phyloP scores from a whole-genome alignment of 2,797 vertebrate genomes.

The Megalops cyprinoides region DNA sequence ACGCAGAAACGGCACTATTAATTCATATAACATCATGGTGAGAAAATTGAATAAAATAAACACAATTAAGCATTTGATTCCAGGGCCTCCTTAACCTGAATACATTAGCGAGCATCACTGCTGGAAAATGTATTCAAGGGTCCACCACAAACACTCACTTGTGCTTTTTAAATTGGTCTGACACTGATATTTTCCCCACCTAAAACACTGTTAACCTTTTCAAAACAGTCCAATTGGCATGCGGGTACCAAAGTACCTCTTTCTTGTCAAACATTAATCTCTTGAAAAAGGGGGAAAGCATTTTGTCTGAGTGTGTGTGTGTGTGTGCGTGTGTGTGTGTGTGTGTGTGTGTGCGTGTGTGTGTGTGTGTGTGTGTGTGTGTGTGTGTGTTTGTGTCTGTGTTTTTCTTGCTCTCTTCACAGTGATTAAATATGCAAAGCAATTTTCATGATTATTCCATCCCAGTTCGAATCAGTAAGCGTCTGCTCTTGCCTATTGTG shows the following conservation, averaged over 20 bases:
- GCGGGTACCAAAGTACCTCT: constrained; percentile 68
- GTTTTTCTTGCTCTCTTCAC: constrained; percentile 60
- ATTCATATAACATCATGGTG: constrained; percentile 70
- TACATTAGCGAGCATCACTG: constrained; percentile 8
- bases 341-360: background rate
- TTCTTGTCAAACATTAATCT: constrained; percentile 73
- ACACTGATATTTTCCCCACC: constrained; percentile 6
- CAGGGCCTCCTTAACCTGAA: constrained; percentile 55
- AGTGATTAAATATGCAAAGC: constrained; percentile 91
- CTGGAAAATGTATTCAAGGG: constrained; percentile 8
- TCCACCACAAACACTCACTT: background rate
- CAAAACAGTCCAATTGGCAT: constrained; percentile 43
- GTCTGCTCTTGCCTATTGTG: constrained; percentile 76
- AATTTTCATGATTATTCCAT: constrained; percentile 84
- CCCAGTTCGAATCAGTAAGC: constrained; percentile 82
- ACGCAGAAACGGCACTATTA: constrained; percentile 45
- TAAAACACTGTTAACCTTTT: constrained; percentile 32
- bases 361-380: background rate
- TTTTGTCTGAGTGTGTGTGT: constrained; percentile 65
- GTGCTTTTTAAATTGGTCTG: constrained; percentile 12
- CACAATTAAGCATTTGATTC: constrained; percentile 64
- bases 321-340: background rate
- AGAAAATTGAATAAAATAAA: constrained; percentile 63
- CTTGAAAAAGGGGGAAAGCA: constrained; percentile 69
- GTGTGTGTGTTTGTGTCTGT: background rate